Evolutionary conservation across 2,888 invertebrate species (phyloP), one percentile per base, ranked within the genome.

Genomic region (Napeogenes inachia): DNA sequence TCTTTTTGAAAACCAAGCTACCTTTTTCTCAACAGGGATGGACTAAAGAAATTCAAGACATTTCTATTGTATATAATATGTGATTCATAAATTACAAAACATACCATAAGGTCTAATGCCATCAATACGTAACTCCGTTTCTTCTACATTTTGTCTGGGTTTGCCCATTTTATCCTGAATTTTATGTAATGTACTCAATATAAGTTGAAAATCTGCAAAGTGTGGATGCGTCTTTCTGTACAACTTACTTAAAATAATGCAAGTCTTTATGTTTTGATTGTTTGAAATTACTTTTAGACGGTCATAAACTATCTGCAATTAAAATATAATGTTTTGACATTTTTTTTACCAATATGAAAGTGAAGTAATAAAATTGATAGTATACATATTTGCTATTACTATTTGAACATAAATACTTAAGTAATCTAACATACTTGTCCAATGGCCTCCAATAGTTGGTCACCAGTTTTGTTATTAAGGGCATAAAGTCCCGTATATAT

Each of bases 221-320:
- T 88, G 87, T 0, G 88, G 87, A 60, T 85, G 78, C 6, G 62
- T 63, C 54, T 72, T 75, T 0, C 87, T 80, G 69, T 82, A 83
- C 0, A 55, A 42, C 30, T 68, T 69, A 42, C 74, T 82, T 47
- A 84, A 61, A 13, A 67, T 62, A 68, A 75, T 79, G 38, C 75
- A 71, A 0, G 67, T 70, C 2, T 68, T 66, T 0, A 61, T 45
- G 0, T 71, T 71, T 0, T 55, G 0, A 45, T 69, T 65, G n/a
- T 71, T 60, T 55, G 73, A 62, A 56, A 86, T 67, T 0, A 59
- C 10, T 10, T 70, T 70, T 0, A 87, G 65, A 0, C 87, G 82
- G 0, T 77, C 73, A 38, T 68, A 67, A 57, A 87, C 60, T 58
- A 66, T 75, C 87, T 87, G 75, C 21, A 65, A 61, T 47, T 55